Evolutionary conservation across 2,113 vertebrate genomes (phyloP).

Genomic region (Mohoua ochrocephala): DNA sequence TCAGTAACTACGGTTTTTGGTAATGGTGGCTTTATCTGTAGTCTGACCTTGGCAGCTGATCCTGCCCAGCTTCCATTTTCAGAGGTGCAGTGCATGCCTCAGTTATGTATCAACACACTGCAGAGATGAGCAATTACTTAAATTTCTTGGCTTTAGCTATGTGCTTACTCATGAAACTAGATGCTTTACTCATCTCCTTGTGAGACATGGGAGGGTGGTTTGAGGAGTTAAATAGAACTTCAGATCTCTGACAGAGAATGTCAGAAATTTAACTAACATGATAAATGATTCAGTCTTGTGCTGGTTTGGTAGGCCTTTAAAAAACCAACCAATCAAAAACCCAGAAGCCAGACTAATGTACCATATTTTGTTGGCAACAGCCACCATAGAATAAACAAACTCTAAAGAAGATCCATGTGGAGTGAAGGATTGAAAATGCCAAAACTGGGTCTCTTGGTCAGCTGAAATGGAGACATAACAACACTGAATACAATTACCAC

Average conservation of each 20-base stretch:
- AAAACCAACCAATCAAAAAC: background rate
- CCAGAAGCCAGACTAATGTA: background rate
- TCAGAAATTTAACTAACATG: background rate
- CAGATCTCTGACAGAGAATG: background rate
- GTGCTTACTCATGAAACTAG: background rate
- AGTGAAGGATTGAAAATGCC: background rate
- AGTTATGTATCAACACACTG: background rate
- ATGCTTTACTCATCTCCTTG: constrained; percentile 25
- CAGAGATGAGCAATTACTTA: constrained; percentile 7
- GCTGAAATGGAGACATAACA: background rate
- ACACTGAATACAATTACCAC: background rate
- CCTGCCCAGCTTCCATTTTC: background rate
- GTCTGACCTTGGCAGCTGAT: background rate
- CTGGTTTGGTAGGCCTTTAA: background rate
- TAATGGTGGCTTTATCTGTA: background rate
- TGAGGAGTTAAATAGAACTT: background rate
- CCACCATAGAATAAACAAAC: background rate
- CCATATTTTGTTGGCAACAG: background rate
- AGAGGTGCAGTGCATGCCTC: background rate
- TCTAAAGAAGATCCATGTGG: background rate
- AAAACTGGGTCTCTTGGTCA: background rate
- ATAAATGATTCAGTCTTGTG: background rate
- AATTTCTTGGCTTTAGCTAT: background rate
- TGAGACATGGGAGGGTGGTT: background rate
- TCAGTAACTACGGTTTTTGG: background rate